Conservation (phyloP, 2,113 vertebrate species). For the Notarius lentiginosus region DNA sequence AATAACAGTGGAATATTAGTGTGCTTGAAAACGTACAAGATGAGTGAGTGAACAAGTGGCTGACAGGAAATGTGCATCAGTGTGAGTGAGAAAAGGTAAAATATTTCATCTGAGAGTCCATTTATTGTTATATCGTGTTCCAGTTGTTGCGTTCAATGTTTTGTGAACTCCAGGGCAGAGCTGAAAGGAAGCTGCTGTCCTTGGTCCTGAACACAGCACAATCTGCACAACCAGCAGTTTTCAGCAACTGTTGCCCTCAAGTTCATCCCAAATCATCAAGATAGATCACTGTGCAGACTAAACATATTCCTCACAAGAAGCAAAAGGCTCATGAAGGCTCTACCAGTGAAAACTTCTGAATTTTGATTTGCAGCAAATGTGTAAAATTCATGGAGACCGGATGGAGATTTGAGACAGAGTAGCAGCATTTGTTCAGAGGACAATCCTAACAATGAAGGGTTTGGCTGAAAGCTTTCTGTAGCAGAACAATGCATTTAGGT, state of each 20-base stretch:
- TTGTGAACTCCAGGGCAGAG: neutral
- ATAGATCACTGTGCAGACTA: neutral
- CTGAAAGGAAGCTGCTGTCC: conserved; percentile 57
- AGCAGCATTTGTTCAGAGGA: conserved; percentile 15
- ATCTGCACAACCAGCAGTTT: neutral
- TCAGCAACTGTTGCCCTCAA: neutral
- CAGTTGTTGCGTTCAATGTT: neutral
- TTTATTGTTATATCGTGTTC: neutral
- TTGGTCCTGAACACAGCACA: conserved; percentile 52
- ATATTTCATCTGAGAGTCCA: neutral
- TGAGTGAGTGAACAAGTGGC: neutral
- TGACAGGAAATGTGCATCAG: neutral
- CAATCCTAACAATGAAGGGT: neutral
- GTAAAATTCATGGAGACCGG: neutral
- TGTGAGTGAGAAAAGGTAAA: neutral
- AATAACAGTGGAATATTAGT: too few species aligned
- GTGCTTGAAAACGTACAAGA: too few species aligned
- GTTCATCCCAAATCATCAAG: neutral
- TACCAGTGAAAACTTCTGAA: neutral
- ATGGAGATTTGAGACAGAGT: neutral
- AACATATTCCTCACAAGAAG: neutral
- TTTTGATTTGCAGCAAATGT: neutral
- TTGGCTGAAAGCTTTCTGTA: conserved; percentile 8
- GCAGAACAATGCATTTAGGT: conserved; percentile 32
- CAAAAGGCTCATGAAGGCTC: neutral